Percentiles rank a stretch among this genome's conserved stretches.
Conservation (phyloP, 2,113 vertebrate genomes). For the Istiophorus platypterus region DNA sequence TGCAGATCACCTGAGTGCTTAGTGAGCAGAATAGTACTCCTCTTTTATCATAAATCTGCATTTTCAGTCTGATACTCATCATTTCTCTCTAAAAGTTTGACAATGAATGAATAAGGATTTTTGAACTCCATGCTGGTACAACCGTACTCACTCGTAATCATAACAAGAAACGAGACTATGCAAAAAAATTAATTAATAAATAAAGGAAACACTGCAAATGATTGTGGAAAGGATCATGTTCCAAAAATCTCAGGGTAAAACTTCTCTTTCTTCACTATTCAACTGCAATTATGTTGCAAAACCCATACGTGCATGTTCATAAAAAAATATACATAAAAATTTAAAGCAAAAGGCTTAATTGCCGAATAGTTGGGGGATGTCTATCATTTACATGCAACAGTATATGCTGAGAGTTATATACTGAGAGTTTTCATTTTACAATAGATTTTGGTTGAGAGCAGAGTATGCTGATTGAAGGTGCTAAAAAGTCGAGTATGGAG, state of each 20-base stretch:
- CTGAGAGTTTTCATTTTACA: slow-evolving; percentile 67
- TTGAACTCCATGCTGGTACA: slow-evolving; percentile 30
- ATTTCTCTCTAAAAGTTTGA: slow-evolving; percentile 52
- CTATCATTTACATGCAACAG: slow-evolving; percentile 62
- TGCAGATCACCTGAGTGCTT: slow-evolving; percentile 31
- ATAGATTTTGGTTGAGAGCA: slow-evolving; percentile 53
- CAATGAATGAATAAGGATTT: slow-evolving; percentile 46
- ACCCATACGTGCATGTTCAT: not conserved
- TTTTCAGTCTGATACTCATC: slow-evolving; percentile 27
- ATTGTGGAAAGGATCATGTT: slow-evolving; percentile 38
- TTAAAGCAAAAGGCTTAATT: slow-evolving; percentile 55
- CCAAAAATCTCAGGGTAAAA: slow-evolving; percentile 51
- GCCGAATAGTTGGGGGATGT: slow-evolving; percentile 54
- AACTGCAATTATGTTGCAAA: slow-evolving; percentile 47
- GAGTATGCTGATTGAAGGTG: slow-evolving; percentile 72
- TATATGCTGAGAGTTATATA: slow-evolving; percentile 3
- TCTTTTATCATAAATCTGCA: slow-evolving; percentile 37
- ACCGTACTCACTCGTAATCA: slow-evolving; percentile 39
- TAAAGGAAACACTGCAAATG: slow-evolving; percentile 51
- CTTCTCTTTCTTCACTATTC: slow-evolving; percentile 31
- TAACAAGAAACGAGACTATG: not conserved
- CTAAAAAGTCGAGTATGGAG: slow-evolving; percentile 74
- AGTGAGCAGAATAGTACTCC: slow-evolving; percentile 21
- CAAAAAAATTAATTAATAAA: too few relatives aligned
- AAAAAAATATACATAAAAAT: slow-evolving; percentile 3